A percentile compares a stretch with the other conserved stretches of the same genome.
Evolutionary conservation across 1,140 invertebrate species (phyloP).

Genomic region (Mycetomoellerius zeteki): DNA sequence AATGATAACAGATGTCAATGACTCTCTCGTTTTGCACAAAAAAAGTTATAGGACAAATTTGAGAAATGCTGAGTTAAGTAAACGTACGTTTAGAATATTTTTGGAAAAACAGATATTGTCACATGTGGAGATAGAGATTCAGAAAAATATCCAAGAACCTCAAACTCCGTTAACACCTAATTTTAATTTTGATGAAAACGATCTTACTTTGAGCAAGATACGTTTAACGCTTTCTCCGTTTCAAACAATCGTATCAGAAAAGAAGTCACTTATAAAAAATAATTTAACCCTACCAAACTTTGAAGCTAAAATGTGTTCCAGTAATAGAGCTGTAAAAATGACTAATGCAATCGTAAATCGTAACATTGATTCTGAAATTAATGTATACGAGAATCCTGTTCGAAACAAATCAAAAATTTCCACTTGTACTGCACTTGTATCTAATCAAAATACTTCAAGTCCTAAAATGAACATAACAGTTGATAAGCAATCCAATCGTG

Average conservation of each 20-base stretch:
- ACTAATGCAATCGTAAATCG: constrained; percentile 6
- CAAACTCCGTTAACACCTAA: constrained; percentile 46
- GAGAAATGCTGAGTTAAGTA: constrained; percentile 68
- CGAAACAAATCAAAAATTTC: constrained; percentile 42
- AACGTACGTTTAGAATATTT: constrained; percentile 70
- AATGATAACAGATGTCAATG: constrained; percentile 54
- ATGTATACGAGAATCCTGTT: constrained; percentile 6
- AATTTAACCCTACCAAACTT: constrained; percentile 26
- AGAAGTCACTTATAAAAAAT: background rate
- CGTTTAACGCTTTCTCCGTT: constrained; percentile 23
- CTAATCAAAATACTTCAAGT: constrained; percentile 44
- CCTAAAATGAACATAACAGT: constrained; percentile 12
- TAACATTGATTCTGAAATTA: constrained; percentile 16
- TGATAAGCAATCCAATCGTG: constrained; percentile 49
- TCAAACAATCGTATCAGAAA: background rate
- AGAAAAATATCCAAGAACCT: constrained; percentile 29
- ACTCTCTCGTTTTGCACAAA: constrained; percentile 47
- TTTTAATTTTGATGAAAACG: constrained; percentile 25
- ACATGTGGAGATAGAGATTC: constrained; percentile 64
- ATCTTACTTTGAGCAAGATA: constrained; percentile 15
- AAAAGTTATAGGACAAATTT: constrained; percentile 68
- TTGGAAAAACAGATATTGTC: constrained; percentile 74
- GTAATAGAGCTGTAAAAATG: constrained; percentile 8
- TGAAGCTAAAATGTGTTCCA: constrained; percentile 9
- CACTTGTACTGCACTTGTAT: background rate